Evolutionary conservation across 53 echinoderm and acorn worm species (phyloP).

Genomic region (Crossaster papposus): DNA sequence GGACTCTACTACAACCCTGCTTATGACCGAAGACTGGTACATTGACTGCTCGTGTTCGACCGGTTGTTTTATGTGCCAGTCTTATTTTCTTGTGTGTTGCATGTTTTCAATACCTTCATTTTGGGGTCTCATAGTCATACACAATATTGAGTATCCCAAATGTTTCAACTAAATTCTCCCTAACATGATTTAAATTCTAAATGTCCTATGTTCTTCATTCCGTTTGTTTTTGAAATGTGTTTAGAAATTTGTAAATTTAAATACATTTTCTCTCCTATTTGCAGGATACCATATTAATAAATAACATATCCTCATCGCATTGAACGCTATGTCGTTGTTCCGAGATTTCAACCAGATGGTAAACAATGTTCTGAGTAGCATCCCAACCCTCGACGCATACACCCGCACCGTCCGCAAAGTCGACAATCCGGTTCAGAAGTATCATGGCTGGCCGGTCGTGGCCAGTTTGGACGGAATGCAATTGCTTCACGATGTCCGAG

Average conservation of each 20-base stretch:
- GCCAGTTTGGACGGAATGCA: slow-evolving; percentile 64
- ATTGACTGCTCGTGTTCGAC: too few species aligned
- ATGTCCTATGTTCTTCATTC: too few species aligned
- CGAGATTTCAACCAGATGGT: slow-evolving; percentile 63
- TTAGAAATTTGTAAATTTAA: neutral
- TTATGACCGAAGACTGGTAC: too few species aligned
- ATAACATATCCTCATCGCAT: neutral
- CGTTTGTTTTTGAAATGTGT: neutral
- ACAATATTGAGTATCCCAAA: too few species aligned
- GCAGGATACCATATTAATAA: neutral
- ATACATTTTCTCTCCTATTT: neutral
- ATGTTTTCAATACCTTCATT: too few species aligned
- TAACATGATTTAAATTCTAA: too few species aligned
- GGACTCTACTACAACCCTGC: too few species aligned
- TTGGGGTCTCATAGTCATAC: too few species aligned
- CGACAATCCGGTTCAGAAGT: slow-evolving; percentile 64
- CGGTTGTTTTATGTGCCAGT: too few species aligned
- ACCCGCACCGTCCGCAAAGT: slow-evolving; percentile 69
- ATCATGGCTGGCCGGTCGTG: slow-evolving; percentile 63
- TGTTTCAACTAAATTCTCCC: too few species aligned
- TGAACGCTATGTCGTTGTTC: slow-evolving; percentile 15
- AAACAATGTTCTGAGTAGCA: slow-evolving; percentile 74
- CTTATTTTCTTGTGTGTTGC: too few species aligned
- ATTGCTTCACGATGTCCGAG: slow-evolving; percentile 73
- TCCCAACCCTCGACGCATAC: slow-evolving; percentile 58